Evolutionary conservation across 64 coral and sea anemone species (phyloP), one percentile per base, ranked within the genome.

Genomic region (Stylophora pistillata): DNA sequence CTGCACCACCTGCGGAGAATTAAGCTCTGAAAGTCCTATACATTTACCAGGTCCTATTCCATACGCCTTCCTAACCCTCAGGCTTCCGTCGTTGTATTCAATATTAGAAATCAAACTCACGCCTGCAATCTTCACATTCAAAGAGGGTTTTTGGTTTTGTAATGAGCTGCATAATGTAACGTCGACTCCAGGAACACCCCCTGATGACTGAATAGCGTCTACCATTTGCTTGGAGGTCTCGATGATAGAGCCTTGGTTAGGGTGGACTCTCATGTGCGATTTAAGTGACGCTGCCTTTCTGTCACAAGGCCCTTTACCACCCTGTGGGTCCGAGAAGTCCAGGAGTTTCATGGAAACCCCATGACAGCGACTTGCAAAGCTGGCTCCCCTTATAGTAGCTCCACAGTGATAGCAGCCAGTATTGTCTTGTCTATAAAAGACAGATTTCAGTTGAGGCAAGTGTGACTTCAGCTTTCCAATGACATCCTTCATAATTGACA

Each of bases 391-490:
- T 34, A 88, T 88, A 31, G 74, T 88, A 63, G 72, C 58, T 0
- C 72, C 86, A 57, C 86, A 65, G 34, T 74, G 92, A 74, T 94
- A 94, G 59, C 92, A 94, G 69, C 92, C 92, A 26, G 86, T 28
- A 21, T 86, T 86, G 53, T 92, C 82, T 27, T 86, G 80, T 55
- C 90, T 78, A 25, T 73, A 90, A 53, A 56, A 55, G 14, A 83
- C 37, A 30, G 64, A 60, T 30, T 90, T 81, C 25, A 82, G 78
- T 15, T 37, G 15, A 31, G 74, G 82, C 72, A 92, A 78, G 15
- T 86, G 71, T 74, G 27, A 58, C 73, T 92, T 92, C 15, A 92
- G 74, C 60, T 57, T 70, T 23, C 62, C 65, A 2, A 86, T 57
- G 27, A 86, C 68, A 55, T 72, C 83, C 53, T 34, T 16, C 62